Evolutionary conservation across 2,888 invertebrate genomes (phyloP), one percentile per base, ranked within the genome.

Genomic region (Arge pagana): DNA sequence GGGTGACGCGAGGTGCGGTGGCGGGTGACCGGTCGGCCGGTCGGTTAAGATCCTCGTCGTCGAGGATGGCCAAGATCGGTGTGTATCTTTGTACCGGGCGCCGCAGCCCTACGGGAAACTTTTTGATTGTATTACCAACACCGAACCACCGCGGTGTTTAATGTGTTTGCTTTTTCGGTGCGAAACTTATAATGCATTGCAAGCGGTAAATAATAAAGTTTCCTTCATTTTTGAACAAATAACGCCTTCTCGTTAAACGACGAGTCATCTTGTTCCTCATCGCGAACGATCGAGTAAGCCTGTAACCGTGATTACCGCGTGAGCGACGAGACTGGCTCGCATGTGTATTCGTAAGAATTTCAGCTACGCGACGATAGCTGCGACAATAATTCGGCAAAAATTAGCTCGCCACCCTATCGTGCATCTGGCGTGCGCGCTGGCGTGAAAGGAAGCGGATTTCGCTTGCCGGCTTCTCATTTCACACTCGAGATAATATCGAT

Each of bases 151-250:
- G 35, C 24, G 52, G 30, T 45, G 48, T 48, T 48, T 45, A 48
- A 48, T 52, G 48, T 42, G 52, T 52, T 52, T 52, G 52, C 52
- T 52, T 52, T 52, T 52, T 31, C 50, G 30, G 37, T 37, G 37
- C 21, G 31, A 52, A 52, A 52, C 37, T 52, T 52, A 48, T 52
- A 52, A 52, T 52, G 45, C 52, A 52, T 52, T 52, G 52, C 48
- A 52, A 52, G 52, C 52, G 48, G 52, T 45, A 45, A 45, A 45
- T 45, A 45, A 45, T 45, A 45, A 45, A 45, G 33, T 45, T 45
- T 45, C 45, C 33, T 45, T 45, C 45, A 45, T 24, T 33, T 45
- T 45, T 35, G 45, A 35, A 35, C 45, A 33, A 45, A 45, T 33
- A 45, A 15, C 45, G 28, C 28, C 42, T 42, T 30, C 42, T 42